Evolutionary conservation across 2,888 invertebrate species (phyloP).

Genomic region (Neocrepidodera transversa): DNA sequence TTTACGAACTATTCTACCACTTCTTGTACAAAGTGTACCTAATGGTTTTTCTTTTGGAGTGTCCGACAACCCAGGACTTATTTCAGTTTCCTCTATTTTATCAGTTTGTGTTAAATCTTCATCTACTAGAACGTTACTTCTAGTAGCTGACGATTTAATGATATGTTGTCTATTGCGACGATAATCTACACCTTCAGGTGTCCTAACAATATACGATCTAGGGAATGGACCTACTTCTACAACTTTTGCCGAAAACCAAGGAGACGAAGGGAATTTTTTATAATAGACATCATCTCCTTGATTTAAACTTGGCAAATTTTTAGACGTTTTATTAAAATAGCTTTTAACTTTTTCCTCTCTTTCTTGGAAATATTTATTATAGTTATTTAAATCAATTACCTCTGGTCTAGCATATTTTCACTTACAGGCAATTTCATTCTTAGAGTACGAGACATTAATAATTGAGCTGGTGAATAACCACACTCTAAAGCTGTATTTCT

Average conservation of each 20-base stretch:
- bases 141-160: background rate
- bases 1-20: background rate
- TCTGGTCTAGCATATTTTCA: slow-evolving; percentile 69
- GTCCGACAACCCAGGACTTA: no score
- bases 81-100: background rate
- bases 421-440: slow-evolving; percentile 68
- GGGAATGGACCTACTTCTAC: background rate
- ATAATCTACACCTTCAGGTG: background rate
- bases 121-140: background rate
- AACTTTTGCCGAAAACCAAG: background rate
- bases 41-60: no score
- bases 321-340: background rate
- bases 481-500: slow-evolving; percentile 4
- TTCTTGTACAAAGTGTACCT: background rate
- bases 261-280: background rate
- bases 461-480: slow-evolving; percentile 15
- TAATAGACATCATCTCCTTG: slow-evolving; percentile 1
- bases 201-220: background rate
- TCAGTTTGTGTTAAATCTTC: background rate
- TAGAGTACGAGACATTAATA: slow-evolving; percentile 15
- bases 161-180: background rate
- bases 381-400: background rate
- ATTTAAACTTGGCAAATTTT: slow-evolving; percentile 1
- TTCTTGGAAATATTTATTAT: background rate
- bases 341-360: background rate